Percentiles rank a stretch among this genome's conserved stretches.
These are phyloP conservation scores for Microcebus tavaratra DNA, from an alignment of 2,113 vertebrate genomes.

Conservation along the genomic window DNA sequence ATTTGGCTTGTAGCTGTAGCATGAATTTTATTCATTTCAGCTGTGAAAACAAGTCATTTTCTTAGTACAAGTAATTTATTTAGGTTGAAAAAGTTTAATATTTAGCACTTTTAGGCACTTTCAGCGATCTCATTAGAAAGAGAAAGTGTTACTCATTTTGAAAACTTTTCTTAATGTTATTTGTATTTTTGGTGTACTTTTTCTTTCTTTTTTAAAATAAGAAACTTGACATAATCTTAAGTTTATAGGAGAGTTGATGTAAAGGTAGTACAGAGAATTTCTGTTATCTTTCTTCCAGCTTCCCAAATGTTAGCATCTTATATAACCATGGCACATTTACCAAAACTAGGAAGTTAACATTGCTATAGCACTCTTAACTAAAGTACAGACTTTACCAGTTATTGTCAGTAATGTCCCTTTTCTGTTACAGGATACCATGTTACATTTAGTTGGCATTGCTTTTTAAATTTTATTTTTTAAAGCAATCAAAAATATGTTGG, in stretches of 20 bases:
- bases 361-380: not conserved
- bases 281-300: not conserved
- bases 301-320: not conserved
- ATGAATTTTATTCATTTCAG: not conserved
- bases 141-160: not conserved
- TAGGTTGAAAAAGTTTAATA: slow-evolving; percentile 1
- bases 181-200: not conserved
- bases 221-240: not conserved
- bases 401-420: not conserved
- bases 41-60: not conserved
- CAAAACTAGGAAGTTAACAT: not conserved
- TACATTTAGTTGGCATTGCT: not conserved
- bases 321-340: not conserved
- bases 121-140: not conserved
- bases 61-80: not conserved
- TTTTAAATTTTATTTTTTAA: slow-evolving; percentile 35
- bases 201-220: not conserved
- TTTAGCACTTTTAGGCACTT: not conserved
- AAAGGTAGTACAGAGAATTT: not conserved
- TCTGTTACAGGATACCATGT: not conserved
- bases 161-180: not conserved
- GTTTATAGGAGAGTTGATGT: not conserved
- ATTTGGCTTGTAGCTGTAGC: not conserved
- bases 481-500: not conserved
- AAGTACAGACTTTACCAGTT: not conserved